Evolutionary conservation across 2,888 invertebrate genomes (phyloP).

Genomic region (Zele albiditarsus): DNA sequence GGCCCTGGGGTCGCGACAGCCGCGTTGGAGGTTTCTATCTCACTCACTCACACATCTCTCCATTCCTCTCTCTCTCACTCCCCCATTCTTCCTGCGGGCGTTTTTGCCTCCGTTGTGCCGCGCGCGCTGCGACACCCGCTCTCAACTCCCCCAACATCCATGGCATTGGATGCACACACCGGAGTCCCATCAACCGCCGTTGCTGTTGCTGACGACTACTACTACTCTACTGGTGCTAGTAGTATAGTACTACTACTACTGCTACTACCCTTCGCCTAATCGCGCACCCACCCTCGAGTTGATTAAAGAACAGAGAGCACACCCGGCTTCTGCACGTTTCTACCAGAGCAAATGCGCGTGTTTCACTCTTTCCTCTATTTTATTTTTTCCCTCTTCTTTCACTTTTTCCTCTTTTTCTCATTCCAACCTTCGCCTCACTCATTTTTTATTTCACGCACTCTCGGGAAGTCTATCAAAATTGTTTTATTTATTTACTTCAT

Average conservation of each 20-base stretch:
- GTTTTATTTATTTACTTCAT: slow-evolving; percentile 1
- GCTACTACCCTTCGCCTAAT: slow-evolving; percentile 66
- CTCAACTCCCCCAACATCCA: background rate
- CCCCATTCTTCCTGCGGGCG: slow-evolving; percentile 68
- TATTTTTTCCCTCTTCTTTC: slow-evolving; percentile 36
- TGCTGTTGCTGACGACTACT: slow-evolving; percentile 1
- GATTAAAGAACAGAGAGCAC: slow-evolving; percentile 69
- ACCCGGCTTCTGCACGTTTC: slow-evolving; percentile 54
- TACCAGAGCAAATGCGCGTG: slow-evolving; percentile 26
- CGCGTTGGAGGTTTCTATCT: slow-evolving; percentile 65
- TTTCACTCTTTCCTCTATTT: slow-evolving; percentile 23
- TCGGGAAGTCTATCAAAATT: slow-evolving; percentile 17
- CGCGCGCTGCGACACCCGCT: slow-evolving; percentile 37
- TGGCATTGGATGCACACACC: slow-evolving; percentile 23
- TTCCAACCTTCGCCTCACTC: slow-evolving; percentile 25
- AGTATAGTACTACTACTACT: background rate
- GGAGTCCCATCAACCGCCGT: slow-evolving; percentile 1
- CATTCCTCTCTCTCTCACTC: slow-evolving; percentile 62
- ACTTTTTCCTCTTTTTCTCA: slow-evolving; percentile 42
- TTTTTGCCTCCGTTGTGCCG: slow-evolving; percentile 61
- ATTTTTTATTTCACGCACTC: slow-evolving; percentile 20
- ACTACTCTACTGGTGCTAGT: background rate
- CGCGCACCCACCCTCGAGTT: slow-evolving; percentile 65
- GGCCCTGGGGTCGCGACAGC: slow-evolving; percentile 68
- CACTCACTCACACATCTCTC: slow-evolving; percentile 63